phyloP scores from a whole-genome alignment of 2,797 vertebrate species.

The Labroides dimidiatus region DNA sequence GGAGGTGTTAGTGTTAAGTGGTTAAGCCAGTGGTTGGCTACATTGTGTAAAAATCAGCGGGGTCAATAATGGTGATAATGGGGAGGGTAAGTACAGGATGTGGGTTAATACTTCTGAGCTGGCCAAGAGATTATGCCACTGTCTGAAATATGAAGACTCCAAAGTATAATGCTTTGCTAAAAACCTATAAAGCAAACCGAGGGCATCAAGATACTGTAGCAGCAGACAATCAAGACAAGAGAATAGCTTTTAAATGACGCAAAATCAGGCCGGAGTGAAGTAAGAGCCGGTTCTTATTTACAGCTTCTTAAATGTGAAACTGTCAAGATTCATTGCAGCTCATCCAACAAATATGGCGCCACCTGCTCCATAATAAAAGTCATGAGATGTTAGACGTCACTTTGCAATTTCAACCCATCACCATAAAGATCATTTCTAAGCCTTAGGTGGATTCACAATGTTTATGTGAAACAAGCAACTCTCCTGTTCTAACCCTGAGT shows the following conservation, averaged over 20 bases:
- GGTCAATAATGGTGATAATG: conserved; percentile 71
- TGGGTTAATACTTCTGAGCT: conserved; percentile 77
- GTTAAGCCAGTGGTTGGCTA: conserved; percentile 50
- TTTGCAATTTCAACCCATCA: conserved; percentile 1
- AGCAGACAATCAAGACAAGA: not conserved
- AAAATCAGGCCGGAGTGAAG: not conserved
- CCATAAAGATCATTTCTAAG: not conserved
- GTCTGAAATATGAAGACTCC: conserved; percentile 59
- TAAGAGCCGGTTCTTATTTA: not conserved
- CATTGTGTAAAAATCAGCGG: conserved; percentile 59
- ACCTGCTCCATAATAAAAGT: no score
- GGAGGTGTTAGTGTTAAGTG: conserved; percentile 67
- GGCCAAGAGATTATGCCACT: conserved; percentile 64
- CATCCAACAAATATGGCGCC: no score
- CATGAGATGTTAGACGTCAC: not conserved
- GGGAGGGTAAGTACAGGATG: conserved; percentile 69
- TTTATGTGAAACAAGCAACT: conserved; percentile 13
- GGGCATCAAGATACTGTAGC: not conserved
- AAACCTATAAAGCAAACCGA: conserved; percentile 16
- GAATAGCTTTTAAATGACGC: not conserved
- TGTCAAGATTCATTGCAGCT: not conserved
- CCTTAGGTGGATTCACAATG: conserved; percentile 19
- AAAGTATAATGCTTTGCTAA: conserved; percentile 19
- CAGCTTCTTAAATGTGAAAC: not conserved
- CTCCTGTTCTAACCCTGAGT: conserved; percentile 22